Evolutionary conservation across 2,888 invertebrate species (phyloP).

Genomic region (Pardosa pseudoannulata): DNA sequence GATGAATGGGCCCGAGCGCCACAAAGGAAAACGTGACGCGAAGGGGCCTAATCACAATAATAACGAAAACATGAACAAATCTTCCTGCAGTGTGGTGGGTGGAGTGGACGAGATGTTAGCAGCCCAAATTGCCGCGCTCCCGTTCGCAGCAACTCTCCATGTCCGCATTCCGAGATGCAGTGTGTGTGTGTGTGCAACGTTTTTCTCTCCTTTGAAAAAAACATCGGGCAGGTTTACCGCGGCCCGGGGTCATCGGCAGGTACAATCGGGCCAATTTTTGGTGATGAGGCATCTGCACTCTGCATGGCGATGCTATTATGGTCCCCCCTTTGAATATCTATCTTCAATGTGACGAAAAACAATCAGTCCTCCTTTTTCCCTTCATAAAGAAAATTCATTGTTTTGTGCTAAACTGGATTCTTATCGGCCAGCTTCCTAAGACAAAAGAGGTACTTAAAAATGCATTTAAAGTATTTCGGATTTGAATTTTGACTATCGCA

Average conservation of each 20-base stretch:
- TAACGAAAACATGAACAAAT: constrained; percentile 13
- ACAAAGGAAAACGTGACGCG: constrained; percentile 56
- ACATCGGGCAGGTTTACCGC: constrained; percentile 46
- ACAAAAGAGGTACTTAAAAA: too few relatives aligned
- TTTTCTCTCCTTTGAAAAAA: constrained; percentile 15
- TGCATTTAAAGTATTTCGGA: too few relatives aligned
- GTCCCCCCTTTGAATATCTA: not conserved
- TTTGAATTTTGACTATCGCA: too few relatives aligned
- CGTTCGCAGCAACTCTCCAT: constrained; percentile 25
- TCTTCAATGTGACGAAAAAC: not conserved
- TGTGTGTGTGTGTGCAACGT: too few relatives aligned
- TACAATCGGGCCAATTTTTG: not conserved
- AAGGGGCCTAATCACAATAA: constrained; percentile 1
- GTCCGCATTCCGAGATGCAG: constrained; percentile 48
- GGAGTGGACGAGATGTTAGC: constrained; percentile 54
- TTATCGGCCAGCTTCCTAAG: not conserved
- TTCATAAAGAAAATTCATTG: too few relatives aligned
- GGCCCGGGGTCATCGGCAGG: not conserved
- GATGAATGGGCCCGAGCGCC: constrained; percentile 18
- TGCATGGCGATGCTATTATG: not conserved
- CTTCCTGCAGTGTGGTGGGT: constrained; percentile 21
- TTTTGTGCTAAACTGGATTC: not conserved
- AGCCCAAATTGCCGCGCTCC: constrained; percentile 45
- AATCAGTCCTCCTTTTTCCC: not conserved
- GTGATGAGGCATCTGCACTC: not conserved